phyloP scores from a whole-genome alignment of 1,140 invertebrate genomes.

The Anoplolepis gracilipes region DNA sequence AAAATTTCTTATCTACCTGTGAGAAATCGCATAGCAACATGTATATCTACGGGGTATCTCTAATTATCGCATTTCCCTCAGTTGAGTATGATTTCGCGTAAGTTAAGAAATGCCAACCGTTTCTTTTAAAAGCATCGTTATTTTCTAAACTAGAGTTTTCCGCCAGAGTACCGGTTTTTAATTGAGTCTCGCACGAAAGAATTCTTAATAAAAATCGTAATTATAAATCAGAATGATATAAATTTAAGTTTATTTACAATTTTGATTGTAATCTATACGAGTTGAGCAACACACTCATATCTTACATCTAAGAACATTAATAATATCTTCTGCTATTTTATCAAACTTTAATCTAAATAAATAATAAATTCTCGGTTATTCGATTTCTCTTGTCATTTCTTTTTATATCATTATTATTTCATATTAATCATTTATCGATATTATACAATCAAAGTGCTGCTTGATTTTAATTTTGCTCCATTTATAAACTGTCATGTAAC shows the following conservation, averaged over 20 bases:
- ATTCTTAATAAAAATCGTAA: constrained; percentile 19
- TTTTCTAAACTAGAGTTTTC: neutral
- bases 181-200: neutral
- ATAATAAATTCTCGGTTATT: constrained; percentile 6
- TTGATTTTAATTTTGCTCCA: neutral
- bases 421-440: neutral
- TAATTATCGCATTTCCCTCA: constrained; percentile 55
- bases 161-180: constrained; percentile 9
- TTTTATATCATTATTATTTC: neutral
- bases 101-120: constrained; percentile 32
- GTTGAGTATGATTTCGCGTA: constrained; percentile 23
- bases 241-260: constrained; percentile 44
- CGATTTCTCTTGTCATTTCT: neutral
- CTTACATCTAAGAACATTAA: neutral
- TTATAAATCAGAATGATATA: constrained; percentile 29
- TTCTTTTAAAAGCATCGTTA: constrained; percentile 26
- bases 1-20: constrained; percentile 55
- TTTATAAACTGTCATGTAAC: neutral
- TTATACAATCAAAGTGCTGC: neutral
- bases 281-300: constrained; percentile 7
- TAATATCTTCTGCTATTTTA: neutral
- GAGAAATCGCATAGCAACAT: constrained; percentile 52
- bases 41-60: constrained; percentile 55
- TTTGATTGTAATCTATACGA: constrained; percentile 3
- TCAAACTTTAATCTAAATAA: neutral